phyloP scores from a whole-genome alignment of 2,797 vertebrate species.

The Tolypeutes matacus region DNA sequence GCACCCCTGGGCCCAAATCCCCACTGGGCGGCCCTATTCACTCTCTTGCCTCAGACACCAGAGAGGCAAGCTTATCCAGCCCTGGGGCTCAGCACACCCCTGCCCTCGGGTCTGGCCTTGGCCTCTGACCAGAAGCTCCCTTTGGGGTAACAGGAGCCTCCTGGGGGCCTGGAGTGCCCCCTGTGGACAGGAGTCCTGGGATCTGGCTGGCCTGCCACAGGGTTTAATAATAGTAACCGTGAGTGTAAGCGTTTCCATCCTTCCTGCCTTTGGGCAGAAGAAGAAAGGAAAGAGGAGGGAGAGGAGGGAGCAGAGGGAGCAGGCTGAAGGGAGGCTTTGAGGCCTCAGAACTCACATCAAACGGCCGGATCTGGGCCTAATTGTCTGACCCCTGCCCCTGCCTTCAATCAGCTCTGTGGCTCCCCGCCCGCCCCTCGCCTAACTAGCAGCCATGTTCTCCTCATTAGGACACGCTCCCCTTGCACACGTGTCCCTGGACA shows the following conservation, averaged over 20 bases:
- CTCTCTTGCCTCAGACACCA: conserved; percentile 32
- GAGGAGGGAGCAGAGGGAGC: conserved; percentile 87
- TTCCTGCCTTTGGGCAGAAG: conserved; percentile 89
- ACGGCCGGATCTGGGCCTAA: conserved; percentile 96
- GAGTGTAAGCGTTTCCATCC: conserved; percentile 89
- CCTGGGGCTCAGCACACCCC: neutral
- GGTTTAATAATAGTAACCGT: conserved; percentile 92
- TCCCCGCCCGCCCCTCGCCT: conserved; percentile 94
- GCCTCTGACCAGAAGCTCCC: conserved; percentile 49
- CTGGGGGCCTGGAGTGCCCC: conserved; percentile 59
- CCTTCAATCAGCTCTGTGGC: conserved; percentile 91
- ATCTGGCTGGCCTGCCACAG: conserved; percentile 84
- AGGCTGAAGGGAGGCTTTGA: conserved; percentile 91
- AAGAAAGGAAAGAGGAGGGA: conserved; percentile 86
- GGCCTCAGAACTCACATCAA: conserved; percentile 98
- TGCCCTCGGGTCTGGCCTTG: conserved; percentile 35
- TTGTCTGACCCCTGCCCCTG: conserved; percentile 98
- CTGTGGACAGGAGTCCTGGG: conserved; percentile 83
- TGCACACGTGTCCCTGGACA: conserved; percentile 83
- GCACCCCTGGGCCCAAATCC: conserved; percentile 22
- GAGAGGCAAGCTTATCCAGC: conserved; percentile 30
- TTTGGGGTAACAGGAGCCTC: conserved; percentile 60
- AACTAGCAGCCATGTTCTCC: conserved; percentile 94
- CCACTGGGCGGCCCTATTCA: conserved; percentile 3
- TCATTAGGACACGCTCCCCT: conserved; percentile 92